Evolutionary conservation across 2,888 invertebrate species (phyloP), one percentile per base, ranked within the genome.

Genomic region (Tachina fera): DNA sequence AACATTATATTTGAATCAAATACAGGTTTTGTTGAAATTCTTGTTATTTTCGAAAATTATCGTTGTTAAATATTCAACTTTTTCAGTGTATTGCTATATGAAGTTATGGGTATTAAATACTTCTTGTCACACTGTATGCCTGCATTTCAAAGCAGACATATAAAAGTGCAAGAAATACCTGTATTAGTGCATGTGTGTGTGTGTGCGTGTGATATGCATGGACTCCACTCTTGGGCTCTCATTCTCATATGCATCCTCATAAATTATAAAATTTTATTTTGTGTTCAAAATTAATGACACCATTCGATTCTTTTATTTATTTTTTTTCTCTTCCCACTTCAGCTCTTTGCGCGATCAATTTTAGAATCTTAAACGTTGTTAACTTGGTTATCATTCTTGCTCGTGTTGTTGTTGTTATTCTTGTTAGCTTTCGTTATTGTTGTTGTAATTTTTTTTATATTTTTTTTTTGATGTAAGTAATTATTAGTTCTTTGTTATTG

Each of bases 241-340:
- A 76, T 87, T 87, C 78, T 82, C 77, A 75, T 82, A 67, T 84
- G 78, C 80, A 78, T 70, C 90, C 89, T 91, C 91, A 91, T 91
- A 91, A 91, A 91, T 91, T 91, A 91, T 90, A 91, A 90, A 90
- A 89, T 90, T 91, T 91, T 91, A 91, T 86, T 86, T 83, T 91
- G 91, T 90, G 89, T 91, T 86, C 83, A 83, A 91, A 91, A 91
- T 91, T 91, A 91, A 91, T 91, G 91, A 90, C 89, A 90, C 86
- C 79, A 80, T 86, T 86, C 86, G 79, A 83, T 76, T 85, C 76
- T 63, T 75, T 58, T 56, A 1, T 14, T 16, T 71, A 1, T 14
- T 16, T 71, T 16, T 71, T 53, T 60, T 67, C 45, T 63, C 76
- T 39, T 51, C 41, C 68, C 51, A 45, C 51, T 43, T 61, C 60